Evolutionary conservation across 2,797 vertebrate species (phyloP).

Genomic region (Danio albolineatus): DNA sequence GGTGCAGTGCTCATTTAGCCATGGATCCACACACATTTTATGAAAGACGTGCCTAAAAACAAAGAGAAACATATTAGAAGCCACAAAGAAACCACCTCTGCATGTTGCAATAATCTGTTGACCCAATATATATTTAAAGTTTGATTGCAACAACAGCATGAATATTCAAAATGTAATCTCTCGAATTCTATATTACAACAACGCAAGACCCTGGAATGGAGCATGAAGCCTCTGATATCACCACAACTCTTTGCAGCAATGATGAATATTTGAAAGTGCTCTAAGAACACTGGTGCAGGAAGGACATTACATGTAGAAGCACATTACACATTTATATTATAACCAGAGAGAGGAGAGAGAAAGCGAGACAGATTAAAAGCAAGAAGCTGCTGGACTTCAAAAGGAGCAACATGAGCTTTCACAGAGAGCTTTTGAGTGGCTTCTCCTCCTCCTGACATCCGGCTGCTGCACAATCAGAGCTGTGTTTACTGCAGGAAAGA

Average conservation of each 20-base stretch:
- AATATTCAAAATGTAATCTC: background rate
- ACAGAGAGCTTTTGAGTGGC: constrained; percentile 43
- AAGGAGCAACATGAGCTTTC: constrained; percentile 31
- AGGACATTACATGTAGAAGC: constrained; percentile 19
- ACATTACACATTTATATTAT: constrained; percentile 37
- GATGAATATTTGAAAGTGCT: constrained; percentile 36
- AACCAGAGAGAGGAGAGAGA: constrained; percentile 11
- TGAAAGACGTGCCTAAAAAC: constrained; percentile 93
- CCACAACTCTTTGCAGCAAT: background rate
- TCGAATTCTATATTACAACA: background rate
- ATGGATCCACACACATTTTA: constrained; percentile 96
- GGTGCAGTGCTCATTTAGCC: constrained; percentile 97
- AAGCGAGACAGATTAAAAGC: constrained; percentile 28
- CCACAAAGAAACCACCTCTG: constrained; percentile 3
- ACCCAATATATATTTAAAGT: background rate
- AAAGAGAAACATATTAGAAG: background rate
- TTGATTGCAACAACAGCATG: background rate
- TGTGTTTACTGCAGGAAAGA: constrained; percentile 43
- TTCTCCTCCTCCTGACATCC: constrained; percentile 35
- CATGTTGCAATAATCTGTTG: background rate
- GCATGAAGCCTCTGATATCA: constrained; percentile 4
- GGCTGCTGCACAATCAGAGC: constrained; percentile 47
- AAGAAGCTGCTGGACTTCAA: constrained; percentile 42
- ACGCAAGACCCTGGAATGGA: background rate
- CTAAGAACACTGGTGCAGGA: constrained; percentile 17